Percentiles rank a stretch among this genome's conserved stretches.
Conservation (phyloP, 2,888 invertebrate genomes). For the Anticlea derivata region DNA sequence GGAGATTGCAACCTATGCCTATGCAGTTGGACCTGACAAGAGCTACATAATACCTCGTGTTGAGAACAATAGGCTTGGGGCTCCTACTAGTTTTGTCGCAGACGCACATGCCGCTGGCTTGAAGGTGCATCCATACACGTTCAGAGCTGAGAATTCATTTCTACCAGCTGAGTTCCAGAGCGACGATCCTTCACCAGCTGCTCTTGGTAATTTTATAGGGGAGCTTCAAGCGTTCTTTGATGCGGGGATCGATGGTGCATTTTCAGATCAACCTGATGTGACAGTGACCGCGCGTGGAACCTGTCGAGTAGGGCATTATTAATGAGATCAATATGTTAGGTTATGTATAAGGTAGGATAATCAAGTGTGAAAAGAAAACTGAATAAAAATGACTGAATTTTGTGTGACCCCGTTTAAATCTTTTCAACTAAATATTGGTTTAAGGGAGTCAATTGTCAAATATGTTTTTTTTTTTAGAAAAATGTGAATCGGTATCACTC, state of each 20-base stretch:
- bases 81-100: conserved; percentile 59
- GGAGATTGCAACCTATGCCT: conserved; percentile 68
- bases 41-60: conserved; percentile 66
- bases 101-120: conserved; percentile 68
- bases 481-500: too few relatives aligned
- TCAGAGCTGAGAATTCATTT: conserved; percentile 67
- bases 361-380: too few relatives aligned
- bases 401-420: too few relatives aligned
- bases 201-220: conserved; percentile 59
- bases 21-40: conserved; percentile 73
- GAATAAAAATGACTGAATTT: not conserved
- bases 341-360: too few relatives aligned
- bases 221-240: conserved; percentile 62
- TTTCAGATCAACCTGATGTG: conserved; percentile 71
- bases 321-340: not conserved
- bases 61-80: conserved; percentile 53
- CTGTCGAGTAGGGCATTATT: conserved; percentile 22
- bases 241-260: conserved; percentile 71
- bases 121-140: conserved; percentile 74
- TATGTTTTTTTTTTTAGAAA: too few relatives aligned
- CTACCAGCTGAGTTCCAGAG: conserved; percentile 65
- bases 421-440: too few relatives aligned
- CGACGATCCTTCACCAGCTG: conserved; percentile 46
- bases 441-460: too few relatives aligned
- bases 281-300: conserved; percentile 52